These are phyloP conservation scores for Diachasmimorpha longicaudata DNA, from an alignment of 1,140 invertebrate genomes.

Conservation along the genomic window DNA sequence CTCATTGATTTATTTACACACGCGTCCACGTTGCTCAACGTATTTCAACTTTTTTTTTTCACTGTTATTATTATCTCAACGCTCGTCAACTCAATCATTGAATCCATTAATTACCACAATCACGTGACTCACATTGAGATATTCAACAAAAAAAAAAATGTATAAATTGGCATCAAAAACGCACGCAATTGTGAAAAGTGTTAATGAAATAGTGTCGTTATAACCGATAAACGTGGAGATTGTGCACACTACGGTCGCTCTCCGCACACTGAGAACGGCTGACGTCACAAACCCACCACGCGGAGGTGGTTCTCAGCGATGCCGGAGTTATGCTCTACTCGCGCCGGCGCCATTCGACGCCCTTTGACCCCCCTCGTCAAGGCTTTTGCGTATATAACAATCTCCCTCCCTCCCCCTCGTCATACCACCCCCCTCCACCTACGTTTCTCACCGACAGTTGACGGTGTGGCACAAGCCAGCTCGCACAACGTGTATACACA, in stretches of 20 bases:
- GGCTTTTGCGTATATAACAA: slow-evolving; percentile 5
- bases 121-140: background rate
- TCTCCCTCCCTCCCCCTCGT: background rate
- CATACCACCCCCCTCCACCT: background rate
- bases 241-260: slow-evolving; percentile 60
- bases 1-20: background rate
- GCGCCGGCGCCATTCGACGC: slow-evolving; percentile 22
- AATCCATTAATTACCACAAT: background rate
- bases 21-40: background rate
- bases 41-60: background rate
- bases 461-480: background rate
- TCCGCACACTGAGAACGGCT: slow-evolving; percentile 60
- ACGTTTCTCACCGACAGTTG: background rate
- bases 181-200: background rate
- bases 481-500: background rate
- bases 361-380: slow-evolving; percentile 11
- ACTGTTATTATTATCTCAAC: background rate
- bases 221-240: slow-evolving; percentile 45
- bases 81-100: background rate
- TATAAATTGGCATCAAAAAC: background rate
- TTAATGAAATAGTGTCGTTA: background rate
- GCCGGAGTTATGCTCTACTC: slow-evolving; percentile 47
- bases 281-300: slow-evolving; percentile 61
- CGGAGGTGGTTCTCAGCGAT: slow-evolving; percentile 51
- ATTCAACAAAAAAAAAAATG: background rate